Conservation (phyloP, 2,888 invertebrate species). For the Stenodema calcarata region DNA sequence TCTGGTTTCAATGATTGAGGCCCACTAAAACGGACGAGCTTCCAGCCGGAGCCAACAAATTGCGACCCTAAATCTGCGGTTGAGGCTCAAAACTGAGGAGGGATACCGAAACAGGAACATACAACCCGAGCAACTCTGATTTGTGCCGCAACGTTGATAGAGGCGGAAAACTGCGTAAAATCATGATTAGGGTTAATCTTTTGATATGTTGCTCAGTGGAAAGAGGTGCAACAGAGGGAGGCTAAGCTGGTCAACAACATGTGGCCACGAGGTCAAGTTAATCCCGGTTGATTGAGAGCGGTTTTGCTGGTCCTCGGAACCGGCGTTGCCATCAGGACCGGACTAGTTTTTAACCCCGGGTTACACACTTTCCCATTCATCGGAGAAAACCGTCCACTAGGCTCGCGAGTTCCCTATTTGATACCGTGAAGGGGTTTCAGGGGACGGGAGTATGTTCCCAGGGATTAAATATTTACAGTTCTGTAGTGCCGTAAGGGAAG, state of each 20-base stretch:
- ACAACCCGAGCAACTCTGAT: too few species aligned
- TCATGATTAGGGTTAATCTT: slow-evolving; percentile 35
- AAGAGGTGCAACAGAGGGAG: background rate
- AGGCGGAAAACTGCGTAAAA: slow-evolving; percentile 34
- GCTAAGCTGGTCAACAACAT: background rate
- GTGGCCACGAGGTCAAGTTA: background rate
- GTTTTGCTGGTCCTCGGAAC: background rate
- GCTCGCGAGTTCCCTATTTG: too few species aligned
- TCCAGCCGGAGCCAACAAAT: too few species aligned
- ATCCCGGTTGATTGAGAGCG: slow-evolving; percentile 36
- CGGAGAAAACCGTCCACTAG: too few species aligned
- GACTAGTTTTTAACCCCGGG: background rate
- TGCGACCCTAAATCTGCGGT: too few species aligned
- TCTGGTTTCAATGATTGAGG: too few species aligned
- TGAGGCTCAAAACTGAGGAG: too few species aligned
- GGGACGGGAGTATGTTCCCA: background rate
- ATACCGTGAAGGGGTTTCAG: background rate
- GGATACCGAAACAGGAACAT: too few species aligned
- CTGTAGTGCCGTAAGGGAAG: background rate
- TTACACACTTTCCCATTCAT: background rate
- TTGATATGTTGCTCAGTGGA: slow-evolving; percentile 10
- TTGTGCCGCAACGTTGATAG: background rate
- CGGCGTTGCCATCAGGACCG: background rate
- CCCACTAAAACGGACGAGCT: too few species aligned
- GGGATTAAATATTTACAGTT: slow-evolving; percentile 21